Base-by-base conservation (phyloP, 2,888 invertebrate species). In the Chymomyza fuscimana region DNA sequence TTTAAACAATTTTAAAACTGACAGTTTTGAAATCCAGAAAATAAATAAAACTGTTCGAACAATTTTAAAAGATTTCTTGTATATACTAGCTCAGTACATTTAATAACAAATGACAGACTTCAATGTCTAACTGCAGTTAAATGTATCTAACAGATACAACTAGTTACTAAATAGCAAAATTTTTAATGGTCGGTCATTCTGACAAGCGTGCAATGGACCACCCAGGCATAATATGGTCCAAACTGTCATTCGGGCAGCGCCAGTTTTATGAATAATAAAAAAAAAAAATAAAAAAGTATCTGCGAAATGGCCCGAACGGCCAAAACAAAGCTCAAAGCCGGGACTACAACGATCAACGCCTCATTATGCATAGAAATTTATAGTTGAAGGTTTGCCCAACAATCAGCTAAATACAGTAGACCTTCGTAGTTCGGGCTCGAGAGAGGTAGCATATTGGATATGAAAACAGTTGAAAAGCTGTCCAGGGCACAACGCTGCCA, bases 361-460 rank as follows among this genome's bases (percentile, higher is more conserved):
- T 86, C 82, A 86, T 79, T 86, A 84, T 78, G 85, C 70, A 74
- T 72, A 65, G 65, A 75, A 78, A 80, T 84, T 83, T 83, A 83
- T 78, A 70, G 82, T 51, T 61, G 64, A 25, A 19, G 51, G 60
- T 52, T 52, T 72, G 80, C 72, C 32, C 22, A 36, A 29, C 76
- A 65, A 73, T 22, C 58, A 73, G 73, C 67, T 76, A 86, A 86
- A 73, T 74, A 74, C 82, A 77, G 86, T 86, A 84, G 82, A 54
- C 54, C n/a, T 0, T 2, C 5, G 32, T 32, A 51, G 51, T 51
- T 5, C 51, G 51, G 51, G 4, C 25, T 25, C 25, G n/a, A 5
- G 16, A 51, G 4, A 5, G 15, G 54, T 10, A 19, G 54, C 7
- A 19, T 54, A 22, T 54, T 54, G 22, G 16, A 19, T 54, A 54